phyloP scores from a whole-genome alignment of 2,113 vertebrate species.

The Herpetotheres cachinnans region DNA sequence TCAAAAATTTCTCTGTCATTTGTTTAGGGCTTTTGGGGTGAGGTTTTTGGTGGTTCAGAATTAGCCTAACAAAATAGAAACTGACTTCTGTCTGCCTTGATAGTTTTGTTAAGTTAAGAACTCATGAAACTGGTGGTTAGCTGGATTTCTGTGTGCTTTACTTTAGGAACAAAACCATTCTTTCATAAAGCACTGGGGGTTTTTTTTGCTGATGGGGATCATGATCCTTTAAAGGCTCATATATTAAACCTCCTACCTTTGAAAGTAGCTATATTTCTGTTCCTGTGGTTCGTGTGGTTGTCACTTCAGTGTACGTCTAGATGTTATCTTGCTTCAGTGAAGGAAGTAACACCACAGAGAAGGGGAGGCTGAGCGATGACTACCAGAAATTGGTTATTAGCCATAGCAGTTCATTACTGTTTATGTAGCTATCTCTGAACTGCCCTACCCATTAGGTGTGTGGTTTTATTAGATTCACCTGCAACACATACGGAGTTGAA shows the following conservation, averaged over 20 bases:
- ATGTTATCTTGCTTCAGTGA: background rate
- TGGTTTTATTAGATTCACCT: background rate
- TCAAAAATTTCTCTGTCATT: background rate
- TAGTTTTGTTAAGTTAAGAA: background rate
- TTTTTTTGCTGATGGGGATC: background rate
- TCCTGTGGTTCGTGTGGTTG: background rate
- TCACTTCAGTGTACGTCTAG: background rate
- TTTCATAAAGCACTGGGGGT: background rate
- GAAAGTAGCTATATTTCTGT: background rate
- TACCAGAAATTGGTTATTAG: background rate
- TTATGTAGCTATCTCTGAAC: background rate
- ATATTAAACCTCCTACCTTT: background rate
- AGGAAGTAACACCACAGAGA: background rate
- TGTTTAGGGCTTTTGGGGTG: background rate
- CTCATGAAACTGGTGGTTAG: background rate
- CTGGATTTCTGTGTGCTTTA: background rate
- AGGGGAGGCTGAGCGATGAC: background rate
- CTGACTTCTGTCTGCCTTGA: background rate
- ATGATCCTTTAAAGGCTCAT: background rate
- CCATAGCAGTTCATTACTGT: background rate
- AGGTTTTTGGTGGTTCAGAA: background rate
- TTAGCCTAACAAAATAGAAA: background rate
- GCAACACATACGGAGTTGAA: background rate
- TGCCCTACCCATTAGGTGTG: background rate
- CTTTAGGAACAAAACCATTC: background rate